Evolutionary conservation across 64 coral and sea anemone species (phyloP).

Genomic region (Acropora tenuis): DNA sequence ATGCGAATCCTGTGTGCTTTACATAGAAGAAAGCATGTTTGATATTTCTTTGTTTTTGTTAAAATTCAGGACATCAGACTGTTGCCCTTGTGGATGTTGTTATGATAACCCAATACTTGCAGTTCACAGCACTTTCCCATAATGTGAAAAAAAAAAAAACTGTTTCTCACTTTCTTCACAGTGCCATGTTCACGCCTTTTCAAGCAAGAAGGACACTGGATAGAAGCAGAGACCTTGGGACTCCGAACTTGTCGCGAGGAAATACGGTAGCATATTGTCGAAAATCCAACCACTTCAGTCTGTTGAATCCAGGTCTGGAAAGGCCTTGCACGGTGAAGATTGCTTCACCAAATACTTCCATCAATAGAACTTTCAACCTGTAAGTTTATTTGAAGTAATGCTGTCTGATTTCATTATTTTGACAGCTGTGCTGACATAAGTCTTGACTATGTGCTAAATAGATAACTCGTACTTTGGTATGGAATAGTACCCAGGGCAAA

Average conservation of each 20-base stretch:
- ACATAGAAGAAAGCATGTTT: too few species aligned
- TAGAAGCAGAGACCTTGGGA: not conserved
- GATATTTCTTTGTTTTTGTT: too few species aligned
- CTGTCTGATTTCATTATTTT: not conserved
- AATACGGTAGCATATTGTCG: not conserved
- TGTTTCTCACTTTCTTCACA: not conserved
- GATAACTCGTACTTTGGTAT: too few species aligned
- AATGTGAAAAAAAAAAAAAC: too few species aligned
- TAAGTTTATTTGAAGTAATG: not conserved
- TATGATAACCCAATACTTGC: too few species aligned
- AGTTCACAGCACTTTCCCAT: not conserved
- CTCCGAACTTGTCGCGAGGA: not conserved
- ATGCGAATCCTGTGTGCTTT: too few species aligned
- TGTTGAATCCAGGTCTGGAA: slow-evolving; percentile 24
- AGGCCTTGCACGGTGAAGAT: slow-evolving; percentile 24
- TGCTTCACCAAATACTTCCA: slow-evolving; percentile 28
- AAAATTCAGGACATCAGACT: too few species aligned
- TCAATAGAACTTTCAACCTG: slow-evolving; percentile 29
- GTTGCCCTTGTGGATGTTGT: too few species aligned
- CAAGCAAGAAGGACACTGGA: slow-evolving; percentile 17
- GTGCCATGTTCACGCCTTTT: not conserved
- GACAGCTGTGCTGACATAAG: too few species aligned
- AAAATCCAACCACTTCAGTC: slow-evolving; percentile 38
- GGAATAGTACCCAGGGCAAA: too few species aligned
- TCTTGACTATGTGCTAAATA: too few species aligned